These are phyloP conservation scores for Salvator merianae DNA, from an alignment of 2,113 vertebrate species.

Conservation along the genomic window DNA sequence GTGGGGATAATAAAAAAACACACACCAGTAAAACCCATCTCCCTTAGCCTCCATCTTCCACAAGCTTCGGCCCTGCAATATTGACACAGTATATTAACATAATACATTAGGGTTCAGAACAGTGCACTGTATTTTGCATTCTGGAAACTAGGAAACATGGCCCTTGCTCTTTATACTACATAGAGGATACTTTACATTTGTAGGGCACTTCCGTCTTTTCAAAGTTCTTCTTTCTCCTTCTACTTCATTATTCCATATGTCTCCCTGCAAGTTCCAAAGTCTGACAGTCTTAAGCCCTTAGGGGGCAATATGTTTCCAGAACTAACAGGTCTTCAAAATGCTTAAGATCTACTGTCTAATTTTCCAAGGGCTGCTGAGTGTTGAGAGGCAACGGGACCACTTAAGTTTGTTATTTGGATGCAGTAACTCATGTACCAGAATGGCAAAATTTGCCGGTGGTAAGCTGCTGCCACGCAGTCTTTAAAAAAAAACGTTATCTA, in stretches of 20 bases:
- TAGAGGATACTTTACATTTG: not conserved
- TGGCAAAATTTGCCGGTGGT: not conserved
- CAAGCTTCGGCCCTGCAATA: not conserved
- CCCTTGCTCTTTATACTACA: not conserved
- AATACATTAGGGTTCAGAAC: not conserved
- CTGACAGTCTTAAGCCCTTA: not conserved
- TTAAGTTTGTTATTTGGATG: too few relatives aligned
- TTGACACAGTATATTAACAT: too few relatives aligned
- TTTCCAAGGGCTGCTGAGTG: too few relatives aligned
- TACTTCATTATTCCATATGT: not conserved
- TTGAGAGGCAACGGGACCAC: too few relatives aligned
- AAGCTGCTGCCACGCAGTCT: not conserved
- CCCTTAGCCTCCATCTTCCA: not conserved
- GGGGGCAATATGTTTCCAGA: not conserved
- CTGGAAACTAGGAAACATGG: too few relatives aligned
- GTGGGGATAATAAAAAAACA: not conserved
- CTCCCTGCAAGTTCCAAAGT: not conserved
- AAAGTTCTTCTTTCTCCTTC: not conserved
- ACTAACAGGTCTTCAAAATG: not conserved
- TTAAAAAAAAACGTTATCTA: not conserved
- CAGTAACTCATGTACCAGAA: too few relatives aligned
- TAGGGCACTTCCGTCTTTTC: not conserved
- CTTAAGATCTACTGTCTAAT: not conserved
- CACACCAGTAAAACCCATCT: not conserved
- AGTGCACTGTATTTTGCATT: not conserved